Evolutionary conservation across 2,797 vertebrate genomes (phyloP), one percentile per base, ranked within the genome.

Genomic region (Ispidina lecontei): DNA sequence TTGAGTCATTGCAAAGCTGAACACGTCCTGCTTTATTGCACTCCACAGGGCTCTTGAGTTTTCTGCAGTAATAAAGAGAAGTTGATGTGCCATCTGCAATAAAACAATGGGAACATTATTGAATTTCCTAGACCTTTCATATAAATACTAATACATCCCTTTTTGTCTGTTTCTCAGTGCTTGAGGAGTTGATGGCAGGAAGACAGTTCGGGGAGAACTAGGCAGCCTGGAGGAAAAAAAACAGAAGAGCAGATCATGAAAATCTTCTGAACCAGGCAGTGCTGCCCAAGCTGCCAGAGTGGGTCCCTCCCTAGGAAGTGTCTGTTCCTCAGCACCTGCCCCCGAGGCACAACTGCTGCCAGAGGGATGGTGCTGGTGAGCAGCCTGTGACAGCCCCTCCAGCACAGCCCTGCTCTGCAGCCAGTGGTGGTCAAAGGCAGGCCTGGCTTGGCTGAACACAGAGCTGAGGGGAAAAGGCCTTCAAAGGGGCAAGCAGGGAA

Each of bases 21-120:
- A 82, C 97, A 96, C 94, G 75, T 94, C 52, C 60, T 5, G 21
- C 1, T 96, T 97, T 93, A 97, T 95, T 96, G 96, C 89, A 72
- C 95, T 97, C 97, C 47, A 39, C 88, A 91, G 96, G 96, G 96
- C 97, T 96, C 94, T 95, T 73, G 87, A 93, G 95, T 94, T 94
- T 91, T 92, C 97, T 97, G 96, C 96, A 96, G 94, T 94, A 94
- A 96, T 97, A 97, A 96, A 95, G 94, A 95, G 97, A 93, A 94
- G 95, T 90, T 85, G 94, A 84, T 96, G 91, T 95, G 95, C 95
- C 91, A 84, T 95, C 96, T 94, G 94, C 96, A 95, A 43, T 96
- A 95, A 96, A 96, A 96, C 97, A 97, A 94, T 95, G 78, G 95
- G 89, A 80, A 71, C 49, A 59, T 93, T 94, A 93, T 92, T 96